These are phyloP conservation scores for Yponomeuta sedellus DNA, from an alignment of 2,888 invertebrate genomes.

Conservation along the genomic window DNA sequence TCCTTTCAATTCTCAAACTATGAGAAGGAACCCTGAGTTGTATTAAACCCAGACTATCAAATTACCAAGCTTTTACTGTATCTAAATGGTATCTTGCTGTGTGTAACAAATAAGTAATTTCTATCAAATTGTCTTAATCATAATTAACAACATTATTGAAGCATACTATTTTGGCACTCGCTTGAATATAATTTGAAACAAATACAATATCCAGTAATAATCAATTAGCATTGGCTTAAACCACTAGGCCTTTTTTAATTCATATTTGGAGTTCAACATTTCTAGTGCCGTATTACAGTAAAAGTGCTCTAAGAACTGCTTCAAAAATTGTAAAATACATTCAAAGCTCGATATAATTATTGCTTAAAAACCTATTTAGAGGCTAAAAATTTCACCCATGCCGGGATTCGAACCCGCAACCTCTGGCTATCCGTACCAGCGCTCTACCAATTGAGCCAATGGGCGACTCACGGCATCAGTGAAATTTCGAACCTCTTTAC, in stretches of 20 bases:
- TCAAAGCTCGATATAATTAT: neutral
- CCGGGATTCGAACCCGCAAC: no score
- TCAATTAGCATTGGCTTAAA: neutral
- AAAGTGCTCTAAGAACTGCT: neutral
- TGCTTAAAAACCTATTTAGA: neutral
- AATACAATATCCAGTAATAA: neutral
- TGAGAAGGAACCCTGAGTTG: no score
- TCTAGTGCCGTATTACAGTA: neutral
- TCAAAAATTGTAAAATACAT: neutral
- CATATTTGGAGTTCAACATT: neutral
- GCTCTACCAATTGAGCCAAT: no score
- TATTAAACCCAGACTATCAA: neutral
- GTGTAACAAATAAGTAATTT: neutral
- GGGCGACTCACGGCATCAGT: no score
- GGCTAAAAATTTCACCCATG: no score
- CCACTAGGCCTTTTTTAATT: neutral
- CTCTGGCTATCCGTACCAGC: no score
- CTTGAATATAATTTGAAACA: neutral
- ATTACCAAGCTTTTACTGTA: neutral
- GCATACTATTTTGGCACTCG: neutral
- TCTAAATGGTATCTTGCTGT: neutral
- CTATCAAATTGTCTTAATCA: neutral
- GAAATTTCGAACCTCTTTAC: no score
- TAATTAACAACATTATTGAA: neutral
- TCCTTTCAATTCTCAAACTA: neutral